phyloP scores from a whole-genome alignment of 1,140 invertebrate species.

The Subanguina moxae region DNA sequence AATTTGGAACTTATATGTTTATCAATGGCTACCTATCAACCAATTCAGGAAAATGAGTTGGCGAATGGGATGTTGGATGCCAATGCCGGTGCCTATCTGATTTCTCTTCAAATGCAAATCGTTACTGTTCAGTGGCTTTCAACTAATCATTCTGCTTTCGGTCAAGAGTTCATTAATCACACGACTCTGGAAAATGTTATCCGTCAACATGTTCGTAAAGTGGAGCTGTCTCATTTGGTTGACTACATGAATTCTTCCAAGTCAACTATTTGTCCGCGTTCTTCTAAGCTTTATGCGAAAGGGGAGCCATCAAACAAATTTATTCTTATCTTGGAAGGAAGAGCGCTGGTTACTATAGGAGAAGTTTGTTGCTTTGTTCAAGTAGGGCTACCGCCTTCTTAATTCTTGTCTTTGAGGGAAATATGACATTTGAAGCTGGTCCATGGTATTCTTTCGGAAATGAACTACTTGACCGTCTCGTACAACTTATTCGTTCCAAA shows the following conservation, averaged over 20 bases:
- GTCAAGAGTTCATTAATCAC: conserved; percentile 42
- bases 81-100: no score
- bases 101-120: no score
- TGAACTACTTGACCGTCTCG: conserved; percentile 45
- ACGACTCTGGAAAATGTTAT: conserved; percentile 56
- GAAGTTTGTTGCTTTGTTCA: conserved; percentile 54
- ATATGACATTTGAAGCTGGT: conserved; percentile 58
- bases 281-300: conserved; percentile 49
- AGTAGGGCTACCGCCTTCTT: no score
- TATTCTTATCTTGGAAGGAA: conserved; percentile 1
- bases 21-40: no score
- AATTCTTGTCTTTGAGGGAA: conserved; percentile 40
- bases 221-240: conserved; percentile 52
- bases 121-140: no score
- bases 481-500: conserved; percentile 40
- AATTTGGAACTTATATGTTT: no score
- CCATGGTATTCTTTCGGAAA: conserved; percentile 56
- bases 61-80: no score
- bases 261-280: conserved; percentile 39
- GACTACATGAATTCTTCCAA: conserved; percentile 50
- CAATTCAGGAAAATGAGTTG: no score
- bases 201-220: conserved; percentile 54
- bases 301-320: no score
- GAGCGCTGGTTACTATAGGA: conserved; percentile 24
- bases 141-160: conserved; percentile 30